Conservation (phyloP, 2,888 invertebrate species). For the Crossocerus cetratus region DNA sequence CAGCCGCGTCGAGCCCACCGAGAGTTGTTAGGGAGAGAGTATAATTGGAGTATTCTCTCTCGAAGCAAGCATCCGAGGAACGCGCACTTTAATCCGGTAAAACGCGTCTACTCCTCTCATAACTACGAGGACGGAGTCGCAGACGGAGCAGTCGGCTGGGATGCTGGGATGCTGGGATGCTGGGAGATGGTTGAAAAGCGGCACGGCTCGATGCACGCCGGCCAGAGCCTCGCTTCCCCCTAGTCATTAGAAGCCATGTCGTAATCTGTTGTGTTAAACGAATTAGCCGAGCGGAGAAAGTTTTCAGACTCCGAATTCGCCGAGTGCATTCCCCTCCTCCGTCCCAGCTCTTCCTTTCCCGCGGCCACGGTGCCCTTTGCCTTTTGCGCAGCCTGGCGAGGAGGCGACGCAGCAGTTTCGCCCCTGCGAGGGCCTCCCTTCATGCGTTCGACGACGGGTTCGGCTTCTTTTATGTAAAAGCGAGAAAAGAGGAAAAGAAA, state of each 20-base stretch:
- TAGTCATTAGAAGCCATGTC: constrained; percentile 49
- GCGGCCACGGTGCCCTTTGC: not conserved
- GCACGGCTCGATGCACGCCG: constrained; percentile 30
- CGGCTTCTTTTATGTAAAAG: constrained; percentile 17
- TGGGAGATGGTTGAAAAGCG: not conserved
- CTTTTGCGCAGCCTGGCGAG: constrained; percentile 7
- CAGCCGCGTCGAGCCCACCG: too few relatives aligned
- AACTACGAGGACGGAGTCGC: constrained; percentile 21
- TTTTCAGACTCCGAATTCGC: constrained; percentile 46
- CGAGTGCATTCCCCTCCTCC: constrained; percentile 36
- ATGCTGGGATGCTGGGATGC: too few relatives aligned
- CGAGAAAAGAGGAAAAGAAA: constrained; percentile 8
- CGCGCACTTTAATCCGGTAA: not conserved
- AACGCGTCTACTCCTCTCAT: constrained; percentile 4
- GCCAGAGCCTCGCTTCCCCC: constrained; percentile 16
- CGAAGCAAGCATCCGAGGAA: not conserved
- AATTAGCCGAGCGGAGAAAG: constrained; percentile 56
- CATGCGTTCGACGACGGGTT: constrained; percentile 2
- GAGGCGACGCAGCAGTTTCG: not conserved
- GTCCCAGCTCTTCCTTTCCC: constrained; percentile 14
- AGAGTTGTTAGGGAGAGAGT: too few relatives aligned
- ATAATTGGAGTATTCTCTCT: constrained; percentile 3
- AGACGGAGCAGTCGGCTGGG: constrained; percentile 5
- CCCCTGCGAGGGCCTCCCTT: constrained; percentile 11
- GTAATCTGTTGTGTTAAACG: constrained; percentile 52